Evolutionary conservation across 2,797 vertebrate genomes (phyloP).

Genomic region (Loriculus beryllinus): DNA sequence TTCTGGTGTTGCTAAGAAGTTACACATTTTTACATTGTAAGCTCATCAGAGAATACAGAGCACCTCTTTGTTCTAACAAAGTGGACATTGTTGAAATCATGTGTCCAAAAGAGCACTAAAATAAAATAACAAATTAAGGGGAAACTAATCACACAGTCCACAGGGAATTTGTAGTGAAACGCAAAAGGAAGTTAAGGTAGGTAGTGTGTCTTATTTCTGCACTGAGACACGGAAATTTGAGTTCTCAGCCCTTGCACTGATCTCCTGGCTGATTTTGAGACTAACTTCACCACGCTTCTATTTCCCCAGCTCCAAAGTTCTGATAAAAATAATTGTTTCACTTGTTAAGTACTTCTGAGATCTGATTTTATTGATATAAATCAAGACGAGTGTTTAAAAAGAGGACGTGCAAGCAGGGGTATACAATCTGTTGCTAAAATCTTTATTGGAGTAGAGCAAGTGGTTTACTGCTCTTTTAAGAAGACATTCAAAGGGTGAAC

Average conservation of each 20-base stretch:
- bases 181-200: neutral
- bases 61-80: neutral
- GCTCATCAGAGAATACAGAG: neutral
- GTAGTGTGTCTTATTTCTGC: neutral
- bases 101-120: neutral
- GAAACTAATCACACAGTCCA: neutral
- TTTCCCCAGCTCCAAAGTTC: neutral
- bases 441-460: neutral
- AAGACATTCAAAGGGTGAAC: neutral
- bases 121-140: neutral
- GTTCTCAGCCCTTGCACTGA: neutral
- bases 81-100: neutral
- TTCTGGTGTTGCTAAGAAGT: neutral
- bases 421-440: neutral
- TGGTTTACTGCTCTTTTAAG: neutral
- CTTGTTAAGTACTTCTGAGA: neutral
- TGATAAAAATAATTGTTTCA: neutral
- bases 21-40: neutral
- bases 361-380: neutral
- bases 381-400: neutral
- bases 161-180: neutral
- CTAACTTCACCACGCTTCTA: neutral
- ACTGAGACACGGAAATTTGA: neutral
- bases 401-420: neutral
- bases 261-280: neutral